phyloP scores from a whole-genome alignment of 2,888 invertebrate genomes.

The Lasioglossum marginatum region DNA sequence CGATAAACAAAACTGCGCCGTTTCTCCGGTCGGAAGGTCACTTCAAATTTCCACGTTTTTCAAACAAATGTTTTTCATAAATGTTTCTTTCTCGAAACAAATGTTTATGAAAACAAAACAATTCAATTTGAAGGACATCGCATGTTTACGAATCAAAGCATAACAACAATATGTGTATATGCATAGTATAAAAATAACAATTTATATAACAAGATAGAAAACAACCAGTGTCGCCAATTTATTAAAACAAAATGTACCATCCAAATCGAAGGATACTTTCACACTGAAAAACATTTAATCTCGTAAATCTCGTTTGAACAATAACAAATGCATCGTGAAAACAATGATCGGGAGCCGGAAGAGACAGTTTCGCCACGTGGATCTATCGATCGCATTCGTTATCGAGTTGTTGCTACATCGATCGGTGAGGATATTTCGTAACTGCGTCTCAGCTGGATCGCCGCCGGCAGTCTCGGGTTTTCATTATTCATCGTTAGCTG shows the following conservation, averaged over 20 bases:
- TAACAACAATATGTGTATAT: background rate
- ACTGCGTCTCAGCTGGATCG: background rate
- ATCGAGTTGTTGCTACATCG: background rate
- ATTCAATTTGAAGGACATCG: background rate
- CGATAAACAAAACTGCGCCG: background rate
- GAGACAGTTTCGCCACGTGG: background rate
- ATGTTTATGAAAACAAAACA: background rate
- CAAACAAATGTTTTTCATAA: too few relatives aligned
- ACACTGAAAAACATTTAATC: background rate
- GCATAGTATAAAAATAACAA: background rate
- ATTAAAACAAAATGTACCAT: too few relatives aligned
- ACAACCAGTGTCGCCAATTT: background rate
- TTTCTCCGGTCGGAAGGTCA: background rate
- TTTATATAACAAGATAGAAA: background rate
- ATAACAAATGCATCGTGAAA: slow-evolving; percentile 8
- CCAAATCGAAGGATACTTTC: background rate
- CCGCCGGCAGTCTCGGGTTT: background rate
- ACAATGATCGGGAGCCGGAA: background rate
- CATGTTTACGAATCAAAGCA: background rate
- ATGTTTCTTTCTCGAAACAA: too few relatives aligned
- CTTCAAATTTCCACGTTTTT: background rate
- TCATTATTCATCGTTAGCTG: slow-evolving; percentile 42
- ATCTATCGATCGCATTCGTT: background rate
- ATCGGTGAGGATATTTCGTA: slow-evolving; percentile 10
- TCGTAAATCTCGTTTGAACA: background rate